Percentiles rank a stretch among this genome's conserved stretches.
Conservation (phyloP, 2,113 vertebrate genomes). For the Psilopogon haemacephalus region DNA sequence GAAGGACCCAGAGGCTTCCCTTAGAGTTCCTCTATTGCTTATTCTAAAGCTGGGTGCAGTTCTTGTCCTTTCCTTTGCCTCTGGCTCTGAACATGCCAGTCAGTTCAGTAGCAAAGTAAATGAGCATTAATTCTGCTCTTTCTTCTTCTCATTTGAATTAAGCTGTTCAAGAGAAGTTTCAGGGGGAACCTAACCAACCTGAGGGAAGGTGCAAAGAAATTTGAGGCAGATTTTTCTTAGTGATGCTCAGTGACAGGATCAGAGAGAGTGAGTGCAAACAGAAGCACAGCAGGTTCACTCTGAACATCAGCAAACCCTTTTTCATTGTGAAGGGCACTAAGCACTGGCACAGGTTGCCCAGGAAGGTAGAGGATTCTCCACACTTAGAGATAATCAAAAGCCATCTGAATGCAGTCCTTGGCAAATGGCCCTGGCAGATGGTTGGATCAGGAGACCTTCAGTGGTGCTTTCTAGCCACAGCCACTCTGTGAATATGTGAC, state of each 20-base stretch:
- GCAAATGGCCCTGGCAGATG: neutral
- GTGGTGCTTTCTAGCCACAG: neutral
- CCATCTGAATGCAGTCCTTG: neutral
- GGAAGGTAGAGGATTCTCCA: neutral
- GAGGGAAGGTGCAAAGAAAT: neutral
- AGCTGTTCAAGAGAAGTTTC: neutral
- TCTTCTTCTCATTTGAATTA: neutral
- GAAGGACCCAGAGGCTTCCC: neutral
- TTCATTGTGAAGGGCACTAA: neutral
- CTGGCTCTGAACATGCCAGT: neutral
- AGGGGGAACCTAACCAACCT: neutral
- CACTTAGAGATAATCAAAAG: neutral
- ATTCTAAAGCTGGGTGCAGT: neutral
- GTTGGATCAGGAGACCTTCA: neutral
- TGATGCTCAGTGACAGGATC: too few species aligned
- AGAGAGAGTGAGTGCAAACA: neutral
- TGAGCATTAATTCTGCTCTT: neutral
- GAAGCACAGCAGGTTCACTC: neutral
- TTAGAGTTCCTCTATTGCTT: neutral
- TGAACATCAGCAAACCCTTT: neutral
- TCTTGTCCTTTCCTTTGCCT: neutral
- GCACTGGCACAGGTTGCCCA: neutral
- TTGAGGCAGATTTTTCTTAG: neutral
- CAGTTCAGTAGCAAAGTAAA: neutral
- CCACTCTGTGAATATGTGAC: neutral